Evolutionary conservation across 2,888 invertebrate species (phyloP), one percentile per base, ranked within the genome.

Genomic region (Philhelius pedissequus): DNA sequence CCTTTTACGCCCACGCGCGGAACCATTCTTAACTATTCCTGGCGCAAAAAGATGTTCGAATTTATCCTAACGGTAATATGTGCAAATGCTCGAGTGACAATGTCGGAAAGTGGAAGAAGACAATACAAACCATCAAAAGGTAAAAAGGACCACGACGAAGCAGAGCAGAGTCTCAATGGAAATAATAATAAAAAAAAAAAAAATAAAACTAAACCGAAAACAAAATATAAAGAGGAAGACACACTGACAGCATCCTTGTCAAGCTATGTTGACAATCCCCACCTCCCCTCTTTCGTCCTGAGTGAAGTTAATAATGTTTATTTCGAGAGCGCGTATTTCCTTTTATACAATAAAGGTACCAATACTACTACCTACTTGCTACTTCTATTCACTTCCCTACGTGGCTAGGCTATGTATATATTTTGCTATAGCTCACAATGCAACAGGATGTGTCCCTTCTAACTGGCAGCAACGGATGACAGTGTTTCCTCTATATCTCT

Each of bases 371-470:
- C n/a, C n/a, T n/a, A n/a, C 48, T 50, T 25, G 7, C 50, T 48
- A 15, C 52, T 52, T 52, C 25, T 15, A 52, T 27, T 27, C 9
- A 38, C 11, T 6, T 18, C 30, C 18, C 4, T 8, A 15, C 18
- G 18, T 11, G 30, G 13, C n/a, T n/a, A n/a, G n/a, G n/a, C n/a
- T n/a, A n/a, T n/a, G n/a, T n/a, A n/a, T n/a, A n/a, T n/a, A n/a
- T 13, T 35, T 8, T 58, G 54, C 60, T 58, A n/a, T n/a, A 18
- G 43, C 50, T 75, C 50, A 78, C 78, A 78, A 78, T 83, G 83
- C 83, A 83, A 78, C 83, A 78, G 83, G 83, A 83, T 83, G 58
- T 78, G 70, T 83, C 64, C 68, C 73, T 83, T 74, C 58, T 78
- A 77, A 75, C 83, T 50, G 78, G 64, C 82, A 83, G 64, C 62